Evolutionary conservation across 2,888 invertebrate species (phyloP), one percentile per base, ranked within the genome.

Genomic region (Oxyteleia sp.): DNA sequence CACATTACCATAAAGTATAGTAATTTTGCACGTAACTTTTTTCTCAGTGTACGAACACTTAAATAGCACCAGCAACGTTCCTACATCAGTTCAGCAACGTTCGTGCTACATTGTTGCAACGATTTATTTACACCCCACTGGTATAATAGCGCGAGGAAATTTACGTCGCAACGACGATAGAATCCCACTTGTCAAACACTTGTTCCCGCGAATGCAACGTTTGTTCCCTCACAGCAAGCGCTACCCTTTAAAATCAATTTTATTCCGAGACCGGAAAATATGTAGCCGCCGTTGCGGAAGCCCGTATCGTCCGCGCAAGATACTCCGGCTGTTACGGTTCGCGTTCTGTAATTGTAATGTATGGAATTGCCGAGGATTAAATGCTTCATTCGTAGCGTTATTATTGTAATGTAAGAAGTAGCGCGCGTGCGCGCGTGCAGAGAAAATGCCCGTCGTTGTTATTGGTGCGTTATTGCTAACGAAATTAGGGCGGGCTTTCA

Each of bases 211-310:
- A 43, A 51, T 61, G 20, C 43, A 15, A 35, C 38, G 29, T 15
- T 20, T 41, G 23, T 47, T 53, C 38, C 26, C 11, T n/a, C 20
- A 2, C 13, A 51, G 61, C 51, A 51, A 61, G 51, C 43, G n/a
- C 26, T 45, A 38, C 49, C 13, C 59, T 47, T 59, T 49, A 35
- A 59, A 59, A 71, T 71, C 71, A 71, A 71, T 71, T 71, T 69
- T 69, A 69, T 69, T 69, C 47, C 16, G 23, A 29, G 55, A 32
- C 55, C 15, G 11, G n/a, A 35, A 32, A 32, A 55, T 55, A 35
- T 55, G 35, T 8, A 16, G 18, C 35, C 10, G 15, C 15, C 38
- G 43, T 45, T 51, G 45, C 16, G 35, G n/a, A n/a, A 38, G 11
- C 32, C 10, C 8, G 16, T 69, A 29, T 53, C 55, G 55, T n/a